These are phyloP conservation scores for Camponotus vicinus DNA, from an alignment of 1,140 invertebrate species.

Conservation along the genomic window DNA sequence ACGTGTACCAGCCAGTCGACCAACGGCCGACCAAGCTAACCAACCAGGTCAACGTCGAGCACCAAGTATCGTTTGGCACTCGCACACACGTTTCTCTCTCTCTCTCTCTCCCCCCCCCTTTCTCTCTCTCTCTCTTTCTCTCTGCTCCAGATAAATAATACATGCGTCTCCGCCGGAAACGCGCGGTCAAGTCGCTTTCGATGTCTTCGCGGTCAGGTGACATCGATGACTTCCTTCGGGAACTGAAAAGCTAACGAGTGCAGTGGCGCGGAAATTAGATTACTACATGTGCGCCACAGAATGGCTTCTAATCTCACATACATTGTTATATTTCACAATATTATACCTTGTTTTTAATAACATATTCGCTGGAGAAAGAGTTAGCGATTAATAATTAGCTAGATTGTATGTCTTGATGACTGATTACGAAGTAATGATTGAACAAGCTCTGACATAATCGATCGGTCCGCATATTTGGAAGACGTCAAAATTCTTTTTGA, in stretches of 20 bases:
- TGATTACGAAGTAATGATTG: background rate
- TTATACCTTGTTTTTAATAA: no score
- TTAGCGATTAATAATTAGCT: no score
- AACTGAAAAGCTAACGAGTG: background rate
- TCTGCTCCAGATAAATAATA: slow-evolving; percentile 51
- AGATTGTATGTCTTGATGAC: no score
- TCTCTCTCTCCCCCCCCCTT: no score
- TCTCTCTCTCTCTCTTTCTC: no score
- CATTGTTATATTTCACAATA: no score
- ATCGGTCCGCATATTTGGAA: no score
- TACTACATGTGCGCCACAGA: background rate
- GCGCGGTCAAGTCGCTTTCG: slow-evolving; percentile 5
- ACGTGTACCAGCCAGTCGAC: slow-evolving; percentile 43
- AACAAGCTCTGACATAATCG: background rate
- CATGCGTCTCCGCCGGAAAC: slow-evolving; percentile 40
- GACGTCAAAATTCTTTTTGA: no score
- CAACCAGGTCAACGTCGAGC: slow-evolving; percentile 61
- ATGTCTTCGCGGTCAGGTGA: background rate
- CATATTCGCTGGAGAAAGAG: no score
- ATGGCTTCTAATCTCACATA: no score
- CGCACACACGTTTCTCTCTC: background rate
- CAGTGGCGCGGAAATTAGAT: background rate
- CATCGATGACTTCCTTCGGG: slow-evolving; percentile 1
- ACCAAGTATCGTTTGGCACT: slow-evolving; percentile 22
- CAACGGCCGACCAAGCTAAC: slow-evolving; percentile 22